Base-by-base conservation (phyloP, 2,113 vertebrate genomes). In the Corythornis madagascariensis region DNA sequence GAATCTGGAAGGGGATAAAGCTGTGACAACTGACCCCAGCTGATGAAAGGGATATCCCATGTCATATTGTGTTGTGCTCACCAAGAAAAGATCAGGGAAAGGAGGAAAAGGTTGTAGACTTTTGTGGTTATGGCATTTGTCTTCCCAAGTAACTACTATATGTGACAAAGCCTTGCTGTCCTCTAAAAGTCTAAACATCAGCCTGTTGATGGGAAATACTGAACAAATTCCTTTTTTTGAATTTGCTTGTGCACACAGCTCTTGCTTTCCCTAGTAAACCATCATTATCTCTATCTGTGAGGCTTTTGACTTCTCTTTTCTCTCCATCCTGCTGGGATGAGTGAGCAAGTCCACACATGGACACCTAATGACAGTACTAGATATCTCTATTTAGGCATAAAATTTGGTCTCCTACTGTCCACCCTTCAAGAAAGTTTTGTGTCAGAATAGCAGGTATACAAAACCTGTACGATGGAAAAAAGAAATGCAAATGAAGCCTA, bases 221-320 rank as follows among this genome's bases (percentile, higher is more conserved):
- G 24, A 75, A 43, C 2, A 69, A 67, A 76, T 28, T 55, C 38
- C 18, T 76, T 31, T 47, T 72, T 72, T 67, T 28, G 56, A 2
- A 4, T 76, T 56, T 64, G 38, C 40, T 88, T 83, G 21, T 48
- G 19, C 6, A 38, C 7, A 13, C 15, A 40, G 31, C 24, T 91
- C 60, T 86, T 83, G 5, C 18, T 87, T 77, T 91, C 25, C 42
- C 24, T 57, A 11, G 42, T 56, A 73, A 81, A 38, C 20, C 3
- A 1, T 11, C 16, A 43, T 47, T 67, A 15, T 31, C 25, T 72
- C 0, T 0, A 47, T 5, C n/a, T 50, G 7, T 24, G 14, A 85
- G 29, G 9, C 19, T 47, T 65, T 83, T 76, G 7, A 22, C 18
- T 25, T 56, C 33, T 57, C 13, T 47, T 57, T 81, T 57, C 67